Percentiles rank a stretch among this genome's conserved stretches.
These are phyloP conservation scores for Anthrax anthrax DNA, from an alignment of 2,888 invertebrate genomes.

Conservation along the genomic window DNA sequence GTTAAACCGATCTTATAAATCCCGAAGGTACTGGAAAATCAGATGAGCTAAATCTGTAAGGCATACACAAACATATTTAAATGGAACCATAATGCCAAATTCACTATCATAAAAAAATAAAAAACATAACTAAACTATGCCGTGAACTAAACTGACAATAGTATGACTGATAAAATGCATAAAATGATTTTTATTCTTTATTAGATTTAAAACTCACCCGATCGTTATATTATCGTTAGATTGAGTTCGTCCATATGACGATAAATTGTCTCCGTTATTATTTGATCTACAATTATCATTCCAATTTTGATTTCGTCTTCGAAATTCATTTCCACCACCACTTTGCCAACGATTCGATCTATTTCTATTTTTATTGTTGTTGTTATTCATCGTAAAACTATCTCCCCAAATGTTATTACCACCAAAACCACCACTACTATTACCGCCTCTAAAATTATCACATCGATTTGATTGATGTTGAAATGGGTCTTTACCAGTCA, in stretches of 20 bases:
- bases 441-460: conserved; percentile 2
- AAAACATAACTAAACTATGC: no score
- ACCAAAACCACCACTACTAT: conserved; percentile 9
- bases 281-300: conserved; percentile 4
- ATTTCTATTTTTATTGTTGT: conserved; percentile 8
- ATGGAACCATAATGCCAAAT: no score
- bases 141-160: no score
- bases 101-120: no score
- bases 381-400: not conserved
- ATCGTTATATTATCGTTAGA: no score
- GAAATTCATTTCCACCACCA: not conserved
- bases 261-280: conserved; percentile 5
- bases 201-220: not conserved
- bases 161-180: no score
- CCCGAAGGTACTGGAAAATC: no score
- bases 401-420: not conserved
- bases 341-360: conserved; percentile 6
- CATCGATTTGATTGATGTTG: not conserved
- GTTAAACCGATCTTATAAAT: no score
- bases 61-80: no score
- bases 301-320: not conserved
- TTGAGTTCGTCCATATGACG: not conserved
- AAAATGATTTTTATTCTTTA: no score
- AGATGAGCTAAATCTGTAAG: no score
- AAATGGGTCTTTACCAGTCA: conserved; percentile 1